Base-by-base conservation (phyloP, 1,140 invertebrate species). In the Zaprionus vittiger region DNA sequence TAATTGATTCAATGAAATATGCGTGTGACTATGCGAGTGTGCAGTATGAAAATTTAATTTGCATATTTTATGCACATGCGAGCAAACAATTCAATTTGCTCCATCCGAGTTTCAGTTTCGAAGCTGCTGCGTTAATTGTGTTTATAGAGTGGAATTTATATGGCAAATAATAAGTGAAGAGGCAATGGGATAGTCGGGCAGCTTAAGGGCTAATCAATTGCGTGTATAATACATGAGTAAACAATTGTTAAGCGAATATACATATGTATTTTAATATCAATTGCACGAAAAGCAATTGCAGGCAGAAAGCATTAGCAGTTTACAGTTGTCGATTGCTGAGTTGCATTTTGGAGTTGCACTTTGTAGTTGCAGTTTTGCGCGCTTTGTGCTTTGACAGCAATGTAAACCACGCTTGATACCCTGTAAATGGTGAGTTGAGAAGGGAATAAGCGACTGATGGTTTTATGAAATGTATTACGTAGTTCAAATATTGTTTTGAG, bases 1-100 rank as follows among this genome's bases (percentile, higher is more conserved):
- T 77, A 81, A 81, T 83, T 87, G 84, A 69, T 79, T 83, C 79
- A 79, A 81, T 87, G 55, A 81, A 89, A 79, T 68, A 75, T 83
- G 62, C 72, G 66, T 83, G 64, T 61, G 41, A 47, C 41, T 31
- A 59, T 14, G 15, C 41, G 14, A 20, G 34, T 20, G 34, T 20
- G 60, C 47, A 79, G 68, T 73, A 79, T 89, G 72, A 81, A 84
- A 89, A 76, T 90, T 90, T 71, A 66, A 89, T 79, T 79, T 73
- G 49, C 69, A 52, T 24, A 34, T 63, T 79, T 78, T 75, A 47
- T 67, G 61, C 31, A 60, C 59, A 68, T 62, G 49, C 54, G 47
- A 57, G 26, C 49, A 15, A 57, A 47, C 56, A 68, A 61, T 68
- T 68, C 24, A 59, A 70, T 61, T 61, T 54, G 56, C 7, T 31